Evolutionary conservation across 2,113 vertebrate species (phyloP).

Genomic region (Orthonyx spaldingii): DNA sequence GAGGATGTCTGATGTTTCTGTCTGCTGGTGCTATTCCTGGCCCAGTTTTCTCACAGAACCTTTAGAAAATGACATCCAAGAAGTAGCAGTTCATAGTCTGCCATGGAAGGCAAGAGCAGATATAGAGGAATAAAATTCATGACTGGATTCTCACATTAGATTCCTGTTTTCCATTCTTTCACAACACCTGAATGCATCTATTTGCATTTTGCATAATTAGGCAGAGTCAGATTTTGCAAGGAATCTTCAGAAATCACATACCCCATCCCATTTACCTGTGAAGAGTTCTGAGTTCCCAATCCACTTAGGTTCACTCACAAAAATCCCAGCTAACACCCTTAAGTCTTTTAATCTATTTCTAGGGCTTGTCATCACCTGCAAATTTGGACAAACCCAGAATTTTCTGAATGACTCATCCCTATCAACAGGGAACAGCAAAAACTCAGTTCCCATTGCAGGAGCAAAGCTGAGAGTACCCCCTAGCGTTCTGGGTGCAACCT

Average conservation of each 20-base stretch:
- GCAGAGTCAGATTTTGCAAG: neutral
- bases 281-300: neutral
- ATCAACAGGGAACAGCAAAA: neutral
- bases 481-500: neutral
- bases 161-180: neutral
- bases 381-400: constrained; percentile 31
- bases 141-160: neutral
- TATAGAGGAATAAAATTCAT: neutral
- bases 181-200: neutral
- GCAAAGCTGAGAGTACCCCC: neutral
- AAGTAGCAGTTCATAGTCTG: neutral
- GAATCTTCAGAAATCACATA: neutral
- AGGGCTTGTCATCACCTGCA: constrained; percentile 15
- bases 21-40: neutral
- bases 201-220: neutral
- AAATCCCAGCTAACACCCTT: neutral
- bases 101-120: neutral
- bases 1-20: neutral
- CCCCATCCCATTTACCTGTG: neutral
- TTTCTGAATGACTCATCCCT: constrained; percentile 39
- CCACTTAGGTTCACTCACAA: neutral
- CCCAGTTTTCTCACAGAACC: neutral
- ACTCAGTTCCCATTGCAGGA: neutral
- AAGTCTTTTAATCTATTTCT: constrained; percentile 13
- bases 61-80: neutral